These are phyloP conservation scores for Psittacula cyanocephala DNA, from an alignment of 2,113 vertebrate species.

Conservation along the genomic window DNA sequence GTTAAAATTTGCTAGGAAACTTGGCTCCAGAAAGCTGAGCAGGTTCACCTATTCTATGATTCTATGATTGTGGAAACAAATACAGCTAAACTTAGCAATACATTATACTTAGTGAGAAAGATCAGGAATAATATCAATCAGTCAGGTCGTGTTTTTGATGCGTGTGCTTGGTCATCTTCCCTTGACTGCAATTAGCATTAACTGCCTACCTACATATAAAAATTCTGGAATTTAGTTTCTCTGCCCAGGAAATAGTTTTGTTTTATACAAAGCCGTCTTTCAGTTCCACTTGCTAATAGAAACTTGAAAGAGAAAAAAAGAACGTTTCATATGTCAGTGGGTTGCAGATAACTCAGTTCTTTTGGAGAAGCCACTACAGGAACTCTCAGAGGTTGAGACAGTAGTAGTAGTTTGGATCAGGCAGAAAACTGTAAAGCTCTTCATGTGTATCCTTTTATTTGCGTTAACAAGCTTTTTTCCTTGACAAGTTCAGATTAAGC, in stretches of 20 bases:
- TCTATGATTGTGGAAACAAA: neutral
- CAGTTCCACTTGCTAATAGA: neutral
- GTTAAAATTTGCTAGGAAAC: neutral
- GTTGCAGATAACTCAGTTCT: neutral
- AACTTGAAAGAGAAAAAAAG: neutral
- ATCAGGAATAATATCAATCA: neutral
- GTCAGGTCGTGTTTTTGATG: neutral
- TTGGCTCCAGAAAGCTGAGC: neutral
- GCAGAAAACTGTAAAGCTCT: neutral
- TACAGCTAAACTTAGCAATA: neutral
- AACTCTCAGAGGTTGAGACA: neutral
- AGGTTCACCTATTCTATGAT: neutral
- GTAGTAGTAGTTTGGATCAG: neutral
- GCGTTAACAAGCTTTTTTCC: neutral
- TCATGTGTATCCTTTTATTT: neutral
- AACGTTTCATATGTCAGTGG: neutral
- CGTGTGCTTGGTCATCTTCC: neutral
- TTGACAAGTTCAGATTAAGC: neutral
- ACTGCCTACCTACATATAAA: neutral
- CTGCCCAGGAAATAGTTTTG: neutral
- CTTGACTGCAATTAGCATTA: neutral
- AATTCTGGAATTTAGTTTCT: neutral
- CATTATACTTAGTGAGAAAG: neutral
- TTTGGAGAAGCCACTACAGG: constrained; percentile 4
- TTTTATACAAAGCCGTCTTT: neutral